Evolutionary conservation across 2,888 invertebrate genomes (phyloP).

Genomic region (Sicus ferrugineus): DNA sequence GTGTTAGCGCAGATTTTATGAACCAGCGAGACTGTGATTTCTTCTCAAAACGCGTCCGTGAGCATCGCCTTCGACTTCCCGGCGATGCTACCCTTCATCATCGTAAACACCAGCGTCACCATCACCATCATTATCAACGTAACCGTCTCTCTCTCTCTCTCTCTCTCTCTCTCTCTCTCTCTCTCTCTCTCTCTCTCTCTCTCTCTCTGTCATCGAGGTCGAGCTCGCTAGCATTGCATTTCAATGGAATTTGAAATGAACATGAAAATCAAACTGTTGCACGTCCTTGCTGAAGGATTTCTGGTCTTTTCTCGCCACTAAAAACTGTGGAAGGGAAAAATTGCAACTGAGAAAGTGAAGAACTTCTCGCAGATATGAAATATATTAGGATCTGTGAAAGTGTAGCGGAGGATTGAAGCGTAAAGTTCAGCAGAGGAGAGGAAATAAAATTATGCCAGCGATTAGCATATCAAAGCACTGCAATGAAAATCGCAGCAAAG

Average conservation of each 20-base stretch:
- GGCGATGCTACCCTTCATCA: not conserved
- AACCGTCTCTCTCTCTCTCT: not conserved
- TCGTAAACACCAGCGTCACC: not conserved
- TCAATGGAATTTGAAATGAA: constrained; percentile 18
- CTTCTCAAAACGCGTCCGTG: not conserved
- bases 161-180: not conserved
- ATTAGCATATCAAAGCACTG: constrained; percentile 18
- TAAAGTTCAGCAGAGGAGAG: not conserved
- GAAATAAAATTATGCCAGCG: not conserved
- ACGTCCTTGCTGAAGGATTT: constrained; percentile 8
- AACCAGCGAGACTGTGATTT: not conserved
- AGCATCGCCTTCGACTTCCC: not conserved
- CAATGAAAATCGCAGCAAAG: not conserved
- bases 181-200: constrained; percentile 4
- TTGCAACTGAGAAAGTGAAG: not conserved
- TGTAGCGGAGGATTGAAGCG: not conserved
- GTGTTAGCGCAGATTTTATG: not conserved
- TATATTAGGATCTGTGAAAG: not conserved
- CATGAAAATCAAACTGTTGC: constrained; percentile 27
- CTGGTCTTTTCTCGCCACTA: not conserved
- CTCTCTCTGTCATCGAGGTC: constrained; percentile 6
- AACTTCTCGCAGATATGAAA: not conserved
- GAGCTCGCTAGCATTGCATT: not conserved
- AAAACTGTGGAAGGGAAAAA: not conserved
- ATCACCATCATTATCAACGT: not conserved